phyloP scores from a whole-genome alignment of 2,113 vertebrate species.

The Brachionichthys hirsutus region DNA sequence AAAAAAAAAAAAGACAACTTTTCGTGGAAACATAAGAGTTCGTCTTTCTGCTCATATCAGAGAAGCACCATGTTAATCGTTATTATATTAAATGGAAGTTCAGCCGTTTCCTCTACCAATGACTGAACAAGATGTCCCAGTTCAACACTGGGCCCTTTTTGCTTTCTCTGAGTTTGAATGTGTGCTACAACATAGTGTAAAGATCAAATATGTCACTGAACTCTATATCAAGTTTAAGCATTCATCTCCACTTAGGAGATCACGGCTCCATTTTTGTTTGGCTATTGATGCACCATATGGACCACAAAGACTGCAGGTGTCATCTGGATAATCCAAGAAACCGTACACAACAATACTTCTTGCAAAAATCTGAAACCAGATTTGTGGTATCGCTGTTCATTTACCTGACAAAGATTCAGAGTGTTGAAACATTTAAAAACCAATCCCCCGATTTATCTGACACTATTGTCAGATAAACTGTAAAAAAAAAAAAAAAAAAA shows the following conservation, averaged over 20 bases:
- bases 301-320: conserved; percentile 37
- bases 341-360: too few relatives aligned
- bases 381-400: too few relatives aligned
- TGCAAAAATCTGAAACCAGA: too few relatives aligned
- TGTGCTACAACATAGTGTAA: conserved; percentile 15
- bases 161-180: conserved; percentile 10
- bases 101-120: background rate
- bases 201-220: conserved; percentile 42
- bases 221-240: conserved; percentile 28
- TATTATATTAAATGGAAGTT: background rate
- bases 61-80: background rate
- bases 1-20: too few relatives aligned
- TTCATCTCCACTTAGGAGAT: conserved; percentile 45
- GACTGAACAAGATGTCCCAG: too few relatives aligned
- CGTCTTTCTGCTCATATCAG: conserved; percentile 2
- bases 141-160: background rate
- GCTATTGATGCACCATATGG: conserved; percentile 12
- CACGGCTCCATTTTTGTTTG: conserved; percentile 33
- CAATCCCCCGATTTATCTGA: too few relatives aligned
- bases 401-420: too few relatives aligned
- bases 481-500: too few relatives aligned
- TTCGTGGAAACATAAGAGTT: too few relatives aligned
- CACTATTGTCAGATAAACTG: too few relatives aligned
- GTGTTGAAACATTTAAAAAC: too few relatives aligned
- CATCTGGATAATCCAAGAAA: conserved; percentile 18